Conservation (phyloP, 2,797 vertebrate genomes). For the Lates japonicus region DNA sequence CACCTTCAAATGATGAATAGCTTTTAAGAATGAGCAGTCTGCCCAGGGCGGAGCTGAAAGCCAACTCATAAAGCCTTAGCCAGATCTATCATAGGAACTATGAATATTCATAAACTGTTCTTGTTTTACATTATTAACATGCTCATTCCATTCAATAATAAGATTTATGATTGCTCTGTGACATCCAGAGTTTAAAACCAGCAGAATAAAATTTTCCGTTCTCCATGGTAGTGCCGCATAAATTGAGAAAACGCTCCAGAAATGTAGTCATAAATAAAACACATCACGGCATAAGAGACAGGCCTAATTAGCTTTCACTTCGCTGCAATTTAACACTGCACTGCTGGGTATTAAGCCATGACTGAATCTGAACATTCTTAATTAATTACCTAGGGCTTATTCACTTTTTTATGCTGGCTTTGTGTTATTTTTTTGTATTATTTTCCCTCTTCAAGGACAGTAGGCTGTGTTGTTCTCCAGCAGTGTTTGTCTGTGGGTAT, state of each 20-base stretch:
- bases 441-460: slow-evolving; percentile 61
- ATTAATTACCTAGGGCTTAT: slow-evolving; percentile 75
- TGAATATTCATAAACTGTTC: slow-evolving; percentile 78
- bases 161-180: slow-evolving; percentile 69
- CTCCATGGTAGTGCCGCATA: slow-evolving; percentile 39
- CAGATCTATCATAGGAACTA: slow-evolving; percentile 60
- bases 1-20: slow-evolving; percentile 48
- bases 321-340: slow-evolving; percentile 61
- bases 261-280: slow-evolving; percentile 75
- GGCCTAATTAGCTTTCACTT: slow-evolving; percentile 79
- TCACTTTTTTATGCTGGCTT: slow-evolving; percentile 52
- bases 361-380: slow-evolving; percentile 68
- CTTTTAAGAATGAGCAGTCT: slow-evolving; percentile 49
- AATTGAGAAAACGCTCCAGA: slow-evolving; percentile 55
- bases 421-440: slow-evolving; percentile 40
- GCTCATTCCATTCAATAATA: slow-evolving; percentile 63
- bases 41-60: slow-evolving; percentile 37
- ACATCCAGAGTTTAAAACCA: slow-evolving; percentile 48
- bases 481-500: slow-evolving; percentile 8
- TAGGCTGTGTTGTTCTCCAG: slow-evolving; percentile 40
- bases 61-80: slow-evolving; percentile 59
- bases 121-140: slow-evolving; percentile 76
- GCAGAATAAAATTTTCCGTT: slow-evolving; percentile 37
- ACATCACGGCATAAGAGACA: slow-evolving; percentile 54
- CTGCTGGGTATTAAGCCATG: slow-evolving; percentile 72